A percentile compares a stretch with the other conserved stretches of the same genome.
Evolutionary conservation across 2,888 invertebrate genomes (phyloP).

Genomic region (Ypsolopha sequella): DNA sequence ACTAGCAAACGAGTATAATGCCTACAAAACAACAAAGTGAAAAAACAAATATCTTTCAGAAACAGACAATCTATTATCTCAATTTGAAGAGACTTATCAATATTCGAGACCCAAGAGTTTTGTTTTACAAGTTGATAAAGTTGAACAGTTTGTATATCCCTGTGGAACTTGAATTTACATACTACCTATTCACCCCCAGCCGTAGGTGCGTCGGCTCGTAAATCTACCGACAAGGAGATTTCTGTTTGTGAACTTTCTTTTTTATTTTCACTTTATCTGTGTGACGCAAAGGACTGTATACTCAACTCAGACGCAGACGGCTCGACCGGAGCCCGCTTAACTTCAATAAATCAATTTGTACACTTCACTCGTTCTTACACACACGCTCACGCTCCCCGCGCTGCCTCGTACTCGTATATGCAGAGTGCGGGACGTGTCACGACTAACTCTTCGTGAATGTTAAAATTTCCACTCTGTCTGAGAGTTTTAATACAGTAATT

Average conservation of each 20-base stretch:
- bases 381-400: slow-evolving; percentile 5
- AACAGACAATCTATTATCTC: slow-evolving; percentile 1
- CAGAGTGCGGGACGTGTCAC: slow-evolving; percentile 45
- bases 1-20: too few relatives aligned
- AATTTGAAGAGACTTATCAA: slow-evolving; percentile 1
- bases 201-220: slow-evolving; percentile 63
- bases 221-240: slow-evolving; percentile 68
- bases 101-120: slow-evolving; percentile 15
- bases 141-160: slow-evolving; percentile 22
- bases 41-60: too few relatives aligned
- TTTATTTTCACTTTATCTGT: slow-evolving; percentile 67
- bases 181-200: slow-evolving; percentile 46
- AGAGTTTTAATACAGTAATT: slow-evolving; percentile 17
- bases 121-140: slow-evolving; percentile 14
- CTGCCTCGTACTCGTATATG: slow-evolving; percentile 20
- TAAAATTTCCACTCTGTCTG: slow-evolving; percentile 26
- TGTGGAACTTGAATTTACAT: slow-evolving; percentile 60
- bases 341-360: slow-evolving; percentile 71
- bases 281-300: slow-evolving; percentile 58
- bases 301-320: slow-evolving; percentile 59
- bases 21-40: too few relatives aligned
- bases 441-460: slow-evolving; percentile 41
- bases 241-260: slow-evolving; percentile 68
- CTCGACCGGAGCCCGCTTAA: slow-evolving; percentile 50
- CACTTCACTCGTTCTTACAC: slow-evolving; percentile 60